Evolutionary conservation across 2,113 vertebrate genomes (phyloP), one percentile per base, ranked within the genome.

Genomic region (Nipponia nippon): DNA sequence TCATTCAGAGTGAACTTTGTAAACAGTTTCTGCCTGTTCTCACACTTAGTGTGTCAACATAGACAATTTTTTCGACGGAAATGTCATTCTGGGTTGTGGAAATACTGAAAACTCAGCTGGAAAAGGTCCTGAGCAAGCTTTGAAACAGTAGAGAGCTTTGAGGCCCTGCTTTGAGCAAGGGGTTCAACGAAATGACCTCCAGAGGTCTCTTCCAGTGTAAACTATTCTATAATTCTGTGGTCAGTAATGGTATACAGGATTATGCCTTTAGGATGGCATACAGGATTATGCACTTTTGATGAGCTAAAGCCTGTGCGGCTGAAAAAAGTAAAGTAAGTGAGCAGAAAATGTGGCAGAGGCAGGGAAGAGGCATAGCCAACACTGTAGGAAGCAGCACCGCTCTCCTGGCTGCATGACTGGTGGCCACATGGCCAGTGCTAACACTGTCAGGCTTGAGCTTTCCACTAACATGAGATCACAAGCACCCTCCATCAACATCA

Each of bases 401-500:
- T 67, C 23, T 83, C 17, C 27, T 78, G 50, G 17, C 7, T 53
- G 26, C 9, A 19, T 6, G n/a, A 11, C 34, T 52, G 20, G 30
- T 65, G 89, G n/a, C 20, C 3, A 0, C 10, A 20, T 38, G 26
- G 26, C 34, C 38, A 70, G 38, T 26, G 8, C 21, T 70, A 59
- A 5, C 18, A 36, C 8, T 6, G 0, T 36, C 32, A 65, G n/a
- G 13, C 10, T 69, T 75, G 16, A 47, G 21, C 18, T 76, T 76
- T 49, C 50, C 22, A 38, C 19, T 59, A 34, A 34, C 13, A 16
- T 1, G 16, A 85, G 18, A 14, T 49, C 34, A 81, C 16, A 20
- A 81, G 12, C 17, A 52, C 3, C 15, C 18, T 62, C n/a, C 47
- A 55, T n/a, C 32, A n/a, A 1, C 1, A 4, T 18, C 2, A 16